Percentiles rank a stretch among this genome's conserved stretches.
These are phyloP conservation scores for Pangasius larnaudii DNA, from an alignment of 2,797 vertebrate genomes.

Conservation along the genomic window DNA sequence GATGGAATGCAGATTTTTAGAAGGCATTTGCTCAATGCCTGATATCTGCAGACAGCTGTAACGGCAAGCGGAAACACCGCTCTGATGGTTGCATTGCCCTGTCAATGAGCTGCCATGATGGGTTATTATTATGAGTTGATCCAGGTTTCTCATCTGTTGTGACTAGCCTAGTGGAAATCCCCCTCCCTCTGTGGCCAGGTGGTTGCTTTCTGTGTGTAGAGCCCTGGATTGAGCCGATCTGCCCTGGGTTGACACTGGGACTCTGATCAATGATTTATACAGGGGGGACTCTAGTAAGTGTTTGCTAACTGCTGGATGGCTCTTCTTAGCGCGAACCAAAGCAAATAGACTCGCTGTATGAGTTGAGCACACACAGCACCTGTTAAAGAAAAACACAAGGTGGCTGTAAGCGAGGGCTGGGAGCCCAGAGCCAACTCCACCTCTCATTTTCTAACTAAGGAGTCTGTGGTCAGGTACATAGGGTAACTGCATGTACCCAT, in stretches of 20 bases:
- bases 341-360: conserved; percentile 56
- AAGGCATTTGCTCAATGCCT: conserved; percentile 46
- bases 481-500: neutral
- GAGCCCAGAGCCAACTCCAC: conserved; percentile 39
- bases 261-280: conserved; percentile 64
- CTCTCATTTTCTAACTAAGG: conserved; percentile 21
- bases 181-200: conserved; percentile 30
- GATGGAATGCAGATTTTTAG: conserved; percentile 62
- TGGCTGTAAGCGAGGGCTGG: conserved; percentile 56
- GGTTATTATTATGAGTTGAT: conserved; percentile 42
- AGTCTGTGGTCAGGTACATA: conserved; percentile 20
- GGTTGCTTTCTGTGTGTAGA: conserved; percentile 11
- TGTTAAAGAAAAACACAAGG: conserved; percentile 59
- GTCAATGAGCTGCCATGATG: conserved; percentile 37
- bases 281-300: conserved; percentile 62
- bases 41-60: conserved; percentile 49
- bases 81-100: conserved; percentile 30
- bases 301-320: conserved; percentile 70
- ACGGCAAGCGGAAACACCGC: conserved; percentile 29
- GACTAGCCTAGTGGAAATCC: conserved; percentile 25
- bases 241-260: conserved; percentile 36
- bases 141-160: conserved; percentile 48
- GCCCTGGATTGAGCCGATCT: conserved; percentile 42
- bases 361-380: conserved; percentile 54
- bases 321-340: conserved; percentile 62